Evolutionary conservation across 2,113 vertebrate species (phyloP), one percentile per base, ranked within the genome.

Genomic region (Phodopus roborovskii): DNA sequence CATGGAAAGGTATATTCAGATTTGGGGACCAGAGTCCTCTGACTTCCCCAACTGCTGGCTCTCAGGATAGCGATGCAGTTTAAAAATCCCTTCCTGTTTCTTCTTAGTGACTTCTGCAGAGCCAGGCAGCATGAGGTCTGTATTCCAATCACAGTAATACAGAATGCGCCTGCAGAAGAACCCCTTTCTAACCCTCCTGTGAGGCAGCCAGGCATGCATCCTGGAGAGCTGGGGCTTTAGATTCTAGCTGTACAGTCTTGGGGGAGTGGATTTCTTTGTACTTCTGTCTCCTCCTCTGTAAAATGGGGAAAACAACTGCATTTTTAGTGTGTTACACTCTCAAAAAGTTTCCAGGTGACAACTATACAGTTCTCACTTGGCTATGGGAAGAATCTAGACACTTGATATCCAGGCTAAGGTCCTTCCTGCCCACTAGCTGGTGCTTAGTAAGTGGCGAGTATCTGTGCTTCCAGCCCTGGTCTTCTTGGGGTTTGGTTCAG

Each of bases 351-450:
- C 24, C 26, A 20, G 16, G 62, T 13, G 68, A 33, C 64, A 5
- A 5, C 11, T 0, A 0, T 12, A 1, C 5, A 36, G 11, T 39
- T 12, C 4, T 4, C 45, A 0, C 62, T 11, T 73, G 28, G 58
- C 50, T 66, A 2, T 0, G 0, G 16, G 70, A n/a, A 82, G 33
- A 64, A 30, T 36, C 58, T 89, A 60, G 92, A 62, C 17, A 28
- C 68, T 71, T 24, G 15, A 26, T n/a, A 20, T 36, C 56, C 53
- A 15, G n/a, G 33, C 22, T 60, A 36, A 22, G 33, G 15, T 50
- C 68, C 26, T n/a, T 45, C 79, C 53, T 81, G 92, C 39, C 75
- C 39, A 1, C 58, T 82, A 91, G 70, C 39, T 88, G 83, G 30
- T 74, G 33, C 26, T 7, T 30, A 64, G 68, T 62, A 15, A 3